Conservation (phyloP, 2,113 vertebrate species). For the Girardinichthys multiradiatus region DNA sequence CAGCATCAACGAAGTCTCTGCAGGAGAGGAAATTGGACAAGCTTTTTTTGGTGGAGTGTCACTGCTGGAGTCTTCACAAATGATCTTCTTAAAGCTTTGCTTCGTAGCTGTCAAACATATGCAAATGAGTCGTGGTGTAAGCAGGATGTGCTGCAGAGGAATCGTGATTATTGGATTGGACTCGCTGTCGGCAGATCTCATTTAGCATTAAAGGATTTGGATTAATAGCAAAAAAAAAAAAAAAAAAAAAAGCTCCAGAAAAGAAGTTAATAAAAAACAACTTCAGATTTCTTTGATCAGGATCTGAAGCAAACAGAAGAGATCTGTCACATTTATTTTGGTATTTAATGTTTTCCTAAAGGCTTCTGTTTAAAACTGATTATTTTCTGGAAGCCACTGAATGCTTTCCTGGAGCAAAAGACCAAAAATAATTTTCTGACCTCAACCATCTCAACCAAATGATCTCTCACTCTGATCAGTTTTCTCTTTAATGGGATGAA, state of each 20-base stretch:
- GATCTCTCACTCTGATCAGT: not conserved
- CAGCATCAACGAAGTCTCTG: not conserved
- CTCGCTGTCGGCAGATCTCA: constrained; percentile 5
- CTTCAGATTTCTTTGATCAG: not conserved
- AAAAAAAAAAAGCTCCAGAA: not conserved
- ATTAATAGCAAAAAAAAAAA: not conserved
- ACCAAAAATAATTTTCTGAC: not conserved
- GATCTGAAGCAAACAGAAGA: not conserved
- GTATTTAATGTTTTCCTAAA: not conserved
- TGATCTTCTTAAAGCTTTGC: not conserved
- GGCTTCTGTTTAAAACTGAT: no score
- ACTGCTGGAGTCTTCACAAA: not conserved
- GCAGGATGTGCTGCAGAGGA: not conserved
- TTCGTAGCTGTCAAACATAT: constrained; percentile 6
- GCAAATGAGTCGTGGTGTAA: not conserved
- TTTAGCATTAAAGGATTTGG: constrained; percentile 23
- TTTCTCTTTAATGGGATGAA: not conserved
- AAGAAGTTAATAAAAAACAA: constrained; percentile 15
- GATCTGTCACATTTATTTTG: not conserved
- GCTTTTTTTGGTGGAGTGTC: constrained; percentile 12
- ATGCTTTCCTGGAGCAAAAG: not conserved
- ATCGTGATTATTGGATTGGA: constrained; percentile 12
- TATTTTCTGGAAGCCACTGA: not conserved
- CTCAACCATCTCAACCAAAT: no score
- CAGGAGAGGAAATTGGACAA: constrained; percentile 6